phyloP scores from a whole-genome alignment of 2,113 vertebrate species.

The Galeopterus variegatus region DNA sequence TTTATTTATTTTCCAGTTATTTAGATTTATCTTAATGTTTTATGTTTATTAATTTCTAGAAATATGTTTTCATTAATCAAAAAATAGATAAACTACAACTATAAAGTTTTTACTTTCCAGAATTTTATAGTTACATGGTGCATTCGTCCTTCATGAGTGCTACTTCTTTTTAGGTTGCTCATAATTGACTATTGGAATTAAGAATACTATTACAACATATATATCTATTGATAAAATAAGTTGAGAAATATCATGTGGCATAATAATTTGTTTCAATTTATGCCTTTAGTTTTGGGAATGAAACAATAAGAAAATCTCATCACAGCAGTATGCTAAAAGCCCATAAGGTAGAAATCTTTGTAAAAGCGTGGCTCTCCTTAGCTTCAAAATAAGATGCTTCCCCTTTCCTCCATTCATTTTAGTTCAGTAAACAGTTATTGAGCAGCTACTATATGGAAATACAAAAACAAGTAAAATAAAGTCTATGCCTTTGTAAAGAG shows the following conservation, averaged over 20 bases:
- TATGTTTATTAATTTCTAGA: constrained; percentile 11
- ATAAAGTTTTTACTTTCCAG: constrained; percentile 28
- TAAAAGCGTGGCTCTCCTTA: neutral
- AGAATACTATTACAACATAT: neutral
- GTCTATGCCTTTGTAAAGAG: neutral
- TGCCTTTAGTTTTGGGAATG: constrained; percentile 46
- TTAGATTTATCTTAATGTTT: constrained; percentile 31
- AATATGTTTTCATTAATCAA: neutral
- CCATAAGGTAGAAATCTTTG: neutral
- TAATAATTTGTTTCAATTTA: constrained; percentile 39
- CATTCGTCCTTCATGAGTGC: neutral
- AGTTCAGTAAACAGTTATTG: constrained; percentile 43
- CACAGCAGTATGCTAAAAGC: neutral
- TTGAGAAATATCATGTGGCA: neutral
- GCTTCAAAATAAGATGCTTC: constrained; percentile 52
- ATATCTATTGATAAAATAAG: constrained; percentile 47
- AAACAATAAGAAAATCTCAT: neutral
- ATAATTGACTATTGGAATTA: constrained; percentile 6
- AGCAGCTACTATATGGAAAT: neutral
- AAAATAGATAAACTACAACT: neutral
- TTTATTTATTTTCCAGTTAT: constrained; percentile 38
- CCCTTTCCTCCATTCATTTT: constrained; percentile 11
- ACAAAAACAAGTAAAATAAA: constrained; percentile 36
- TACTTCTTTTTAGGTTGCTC: constrained; percentile 18
- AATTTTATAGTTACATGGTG: constrained; percentile 28